Evolutionary conservation across 1,140 invertebrate genomes (phyloP).

Genomic region (Drosophila teissieri): DNA sequence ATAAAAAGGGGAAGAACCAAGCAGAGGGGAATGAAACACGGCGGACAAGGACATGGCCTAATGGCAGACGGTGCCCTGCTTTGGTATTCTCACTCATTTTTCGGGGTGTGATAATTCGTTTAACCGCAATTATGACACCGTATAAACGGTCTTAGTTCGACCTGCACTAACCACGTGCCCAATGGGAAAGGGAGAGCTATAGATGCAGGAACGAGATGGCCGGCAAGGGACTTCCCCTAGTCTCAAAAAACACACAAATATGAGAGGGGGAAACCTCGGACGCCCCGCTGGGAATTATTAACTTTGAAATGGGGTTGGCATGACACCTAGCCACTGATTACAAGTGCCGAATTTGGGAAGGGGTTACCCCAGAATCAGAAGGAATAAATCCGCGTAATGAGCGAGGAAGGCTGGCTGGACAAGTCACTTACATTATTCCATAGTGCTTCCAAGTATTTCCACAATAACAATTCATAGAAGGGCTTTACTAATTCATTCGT

Average conservation of each 20-base stretch:
- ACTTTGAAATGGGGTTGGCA: conserved; percentile 37
- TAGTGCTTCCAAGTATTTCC: not conserved
- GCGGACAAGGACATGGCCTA: conserved; percentile 37
- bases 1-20: conserved; percentile 27
- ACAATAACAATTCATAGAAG: too few relatives aligned
- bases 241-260: conserved; percentile 1
- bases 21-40: conserved; percentile 4
- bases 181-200: conserved; percentile 3
- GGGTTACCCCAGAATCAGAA: conserved; percentile 3
- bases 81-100: conserved; percentile 34
- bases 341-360: conserved; percentile 35
- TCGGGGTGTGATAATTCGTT: conserved; percentile 82
- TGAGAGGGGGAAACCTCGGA: conserved; percentile 42
- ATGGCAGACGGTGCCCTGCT: conserved; percentile 25
- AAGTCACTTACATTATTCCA: conserved; percentile 9
- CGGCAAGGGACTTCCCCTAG: conserved; percentile 28
- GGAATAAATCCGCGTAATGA: conserved; percentile 19
- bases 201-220: conserved; percentile 11
- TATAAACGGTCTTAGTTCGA: conserved; percentile 52
- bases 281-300: conserved; percentile 61
- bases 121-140: conserved; percentile 82
- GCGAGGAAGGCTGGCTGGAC: conserved; percentile 12
- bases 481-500: too few relatives aligned
- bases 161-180: conserved; percentile 61
- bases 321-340: conserved; percentile 56